These are phyloP conservation scores for Oostethus manadensis DNA, from an alignment of 2,113 vertebrate genomes.

Conservation along the genomic window DNA sequence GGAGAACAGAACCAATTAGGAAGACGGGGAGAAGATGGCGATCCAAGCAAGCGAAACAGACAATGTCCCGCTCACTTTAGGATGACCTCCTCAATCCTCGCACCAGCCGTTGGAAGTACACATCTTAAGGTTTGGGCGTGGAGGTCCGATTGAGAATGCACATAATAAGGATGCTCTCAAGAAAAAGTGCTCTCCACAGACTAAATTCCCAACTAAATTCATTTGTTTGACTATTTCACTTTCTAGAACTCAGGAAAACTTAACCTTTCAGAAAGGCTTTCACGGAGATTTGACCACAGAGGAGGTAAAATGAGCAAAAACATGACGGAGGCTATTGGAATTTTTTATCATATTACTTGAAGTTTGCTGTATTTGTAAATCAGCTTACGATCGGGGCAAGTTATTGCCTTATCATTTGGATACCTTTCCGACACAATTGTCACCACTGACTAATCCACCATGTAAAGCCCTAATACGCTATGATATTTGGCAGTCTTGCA, in stretches of 20 bases:
- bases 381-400: not conserved
- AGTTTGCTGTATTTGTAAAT: not conserved
- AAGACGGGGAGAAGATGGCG: constrained; percentile 29
- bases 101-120: constrained; percentile 40
- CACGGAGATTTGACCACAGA: not conserved
- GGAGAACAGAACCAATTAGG: constrained; percentile 50
- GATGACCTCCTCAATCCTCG: constrained; percentile 61
- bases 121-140: constrained; percentile 26
- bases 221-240: too few species aligned
- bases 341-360: not conserved
- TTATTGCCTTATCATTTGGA: too few species aligned
- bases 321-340: not conserved
- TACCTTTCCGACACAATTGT: not conserved
- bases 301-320: not conserved
- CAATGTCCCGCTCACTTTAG: constrained; percentile 59
- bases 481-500: too few species aligned
- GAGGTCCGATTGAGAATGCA: constrained; percentile 46
- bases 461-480: too few species aligned
- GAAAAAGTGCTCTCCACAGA: constrained; percentile 47
- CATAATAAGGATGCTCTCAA: constrained; percentile 49
- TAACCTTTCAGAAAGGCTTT: too few species aligned
- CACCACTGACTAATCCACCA: not conserved
- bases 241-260: too few species aligned
- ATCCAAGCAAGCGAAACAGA: constrained; percentile 38
- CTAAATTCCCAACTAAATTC: too few species aligned